phyloP scores from a whole-genome alignment of 2,888 invertebrate species.

The Caenorhabditis sulstoni region DNA sequence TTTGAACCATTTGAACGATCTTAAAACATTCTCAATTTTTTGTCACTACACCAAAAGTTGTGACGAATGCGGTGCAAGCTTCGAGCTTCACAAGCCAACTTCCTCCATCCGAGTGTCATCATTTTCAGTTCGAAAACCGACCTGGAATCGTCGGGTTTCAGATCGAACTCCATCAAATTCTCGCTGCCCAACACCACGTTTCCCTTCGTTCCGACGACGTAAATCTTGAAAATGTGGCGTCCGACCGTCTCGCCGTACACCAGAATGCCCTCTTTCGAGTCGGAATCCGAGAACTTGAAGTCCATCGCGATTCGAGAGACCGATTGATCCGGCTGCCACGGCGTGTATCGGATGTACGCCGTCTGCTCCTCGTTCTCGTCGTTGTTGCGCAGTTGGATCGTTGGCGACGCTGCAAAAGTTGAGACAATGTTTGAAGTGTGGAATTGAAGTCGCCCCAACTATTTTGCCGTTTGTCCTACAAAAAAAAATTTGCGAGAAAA shows the following conservation, averaged over 20 bases:
- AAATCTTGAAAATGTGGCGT: constrained; percentile 52
- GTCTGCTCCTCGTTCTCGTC: constrained; percentile 56
- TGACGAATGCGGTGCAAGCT: too few relatives aligned
- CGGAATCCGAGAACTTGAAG: constrained; percentile 54
- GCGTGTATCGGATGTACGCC: constrained; percentile 48
- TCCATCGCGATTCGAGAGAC: constrained; percentile 57
- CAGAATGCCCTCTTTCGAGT: constrained; percentile 64
- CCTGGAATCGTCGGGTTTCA: constrained; percentile 32
- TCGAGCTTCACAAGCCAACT: too few relatives aligned
- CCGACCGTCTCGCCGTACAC: constrained; percentile 48
- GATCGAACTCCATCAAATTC: constrained; percentile 56
- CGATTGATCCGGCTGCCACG: constrained; percentile 47
- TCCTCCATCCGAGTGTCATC: too few relatives aligned
- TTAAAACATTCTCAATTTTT: too few relatives aligned
- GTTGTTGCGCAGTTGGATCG: constrained; percentile 53
- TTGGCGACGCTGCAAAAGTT: constrained; percentile 39
- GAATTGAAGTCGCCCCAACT: too few relatives aligned
- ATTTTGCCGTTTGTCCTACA: too few relatives aligned
- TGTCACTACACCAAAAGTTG: too few relatives aligned
- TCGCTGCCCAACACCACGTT: constrained; percentile 48
- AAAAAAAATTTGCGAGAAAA: too few relatives aligned
- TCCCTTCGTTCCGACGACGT: constrained; percentile 61
- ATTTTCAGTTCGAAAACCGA: constrained; percentile 24
- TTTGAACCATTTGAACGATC: too few relatives aligned
- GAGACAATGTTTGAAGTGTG: too few relatives aligned